Evolutionary conservation across 53 echinoderm and acorn worm species (phyloP).

Genomic region (Astropecten irregularis): DNA sequence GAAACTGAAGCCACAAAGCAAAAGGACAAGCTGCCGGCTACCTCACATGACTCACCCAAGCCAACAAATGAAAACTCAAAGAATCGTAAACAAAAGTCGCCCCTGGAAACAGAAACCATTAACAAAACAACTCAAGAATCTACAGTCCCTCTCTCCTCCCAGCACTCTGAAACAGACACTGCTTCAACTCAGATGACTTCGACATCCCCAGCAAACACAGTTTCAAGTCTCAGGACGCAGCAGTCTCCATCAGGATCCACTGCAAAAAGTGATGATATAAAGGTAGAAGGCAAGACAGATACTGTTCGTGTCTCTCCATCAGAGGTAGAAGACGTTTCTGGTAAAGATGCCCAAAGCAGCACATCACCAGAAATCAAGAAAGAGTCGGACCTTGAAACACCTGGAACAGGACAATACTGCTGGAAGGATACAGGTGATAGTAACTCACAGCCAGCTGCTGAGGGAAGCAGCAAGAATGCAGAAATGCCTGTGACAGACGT

Average conservation of each 20-base stretch:
- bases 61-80: slow-evolving; percentile 1
- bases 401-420: background rate
- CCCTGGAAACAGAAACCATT: slow-evolving; percentile 7
- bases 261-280: background rate
- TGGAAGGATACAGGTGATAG: background rate
- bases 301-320: background rate
- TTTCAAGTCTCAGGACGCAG: background rate
- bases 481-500: background rate
- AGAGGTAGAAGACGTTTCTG: background rate
- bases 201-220: background rate
- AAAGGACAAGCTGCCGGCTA: background rate
- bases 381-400: slow-evolving; percentile 21
- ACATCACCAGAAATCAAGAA: slow-evolving; percentile 4
- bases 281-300: slow-evolving; percentile 10
- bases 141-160: slow-evolving; percentile 1
- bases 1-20: background rate
- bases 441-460: background rate
- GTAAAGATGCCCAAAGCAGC: background rate
- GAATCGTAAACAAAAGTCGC: background rate
- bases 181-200: slow-evolving; percentile 10
- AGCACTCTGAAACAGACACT: background rate
- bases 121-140: slow-evolving; percentile 39
- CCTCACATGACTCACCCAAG: slow-evolving; percentile 8
- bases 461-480: background rate
- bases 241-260: background rate